A percentile compares a stretch with the other conserved stretches of the same genome.
Evolutionary conservation across 2,113 vertebrate species (phyloP).

Genomic region (Cinclus mexicanus): DNA sequence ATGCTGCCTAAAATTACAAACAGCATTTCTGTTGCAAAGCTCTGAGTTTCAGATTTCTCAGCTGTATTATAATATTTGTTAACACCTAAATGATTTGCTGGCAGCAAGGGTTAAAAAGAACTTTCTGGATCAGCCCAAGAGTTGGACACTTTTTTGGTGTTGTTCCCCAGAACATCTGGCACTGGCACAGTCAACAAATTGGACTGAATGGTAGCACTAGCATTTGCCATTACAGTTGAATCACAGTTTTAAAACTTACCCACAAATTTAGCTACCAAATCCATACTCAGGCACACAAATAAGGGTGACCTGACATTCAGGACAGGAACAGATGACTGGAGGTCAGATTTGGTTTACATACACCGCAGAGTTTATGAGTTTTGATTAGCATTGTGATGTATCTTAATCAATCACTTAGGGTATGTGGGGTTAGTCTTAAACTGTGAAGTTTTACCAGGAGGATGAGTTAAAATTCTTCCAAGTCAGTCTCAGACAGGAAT

Average conservation of each 20-base stretch:
- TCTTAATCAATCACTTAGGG: neutral
- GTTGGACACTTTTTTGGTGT: neutral
- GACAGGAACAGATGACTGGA: neutral
- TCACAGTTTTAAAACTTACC: neutral
- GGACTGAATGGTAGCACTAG: neutral
- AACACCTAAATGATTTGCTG: neutral
- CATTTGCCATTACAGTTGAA: neutral
- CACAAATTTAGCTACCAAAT: neutral
- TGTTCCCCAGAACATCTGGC: neutral
- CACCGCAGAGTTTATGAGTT: neutral
- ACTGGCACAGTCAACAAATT: neutral
- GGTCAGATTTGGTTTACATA: neutral
- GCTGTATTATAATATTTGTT: neutral
- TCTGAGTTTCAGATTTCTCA: neutral
- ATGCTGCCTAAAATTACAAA: neutral
- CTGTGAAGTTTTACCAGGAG: neutral
- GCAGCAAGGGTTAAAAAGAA: neutral
- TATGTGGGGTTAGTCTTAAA: neutral
- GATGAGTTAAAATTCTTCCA: neutral
- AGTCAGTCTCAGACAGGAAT: neutral
- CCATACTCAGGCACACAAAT: neutral
- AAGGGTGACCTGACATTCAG: neutral
- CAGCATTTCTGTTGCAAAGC: neutral
- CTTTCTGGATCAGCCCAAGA: neutral
- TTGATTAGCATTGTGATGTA: neutral